Evolutionary conservation across 2,797 vertebrate genomes (phyloP).

Genomic region (Poecilia wingei): DNA sequence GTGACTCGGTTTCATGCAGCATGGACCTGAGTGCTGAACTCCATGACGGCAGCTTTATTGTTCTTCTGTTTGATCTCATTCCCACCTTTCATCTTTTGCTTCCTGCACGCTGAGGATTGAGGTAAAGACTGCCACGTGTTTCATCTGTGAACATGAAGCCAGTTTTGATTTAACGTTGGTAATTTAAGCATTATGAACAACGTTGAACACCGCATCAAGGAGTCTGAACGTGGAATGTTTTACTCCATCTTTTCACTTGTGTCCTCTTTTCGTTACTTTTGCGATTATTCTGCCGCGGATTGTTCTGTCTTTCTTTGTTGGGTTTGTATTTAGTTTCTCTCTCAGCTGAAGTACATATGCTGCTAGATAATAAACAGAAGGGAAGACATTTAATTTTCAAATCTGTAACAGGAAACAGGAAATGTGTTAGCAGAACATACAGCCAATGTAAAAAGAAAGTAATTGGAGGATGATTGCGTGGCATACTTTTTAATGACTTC

Average conservation of each 20-base stretch:
- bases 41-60: slow-evolving; percentile 35
- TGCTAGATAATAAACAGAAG: not conserved
- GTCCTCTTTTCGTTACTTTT: not conserved
- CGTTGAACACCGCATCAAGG: not conserved
- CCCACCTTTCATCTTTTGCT: slow-evolving; percentile 12
- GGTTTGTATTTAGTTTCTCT: not conserved
- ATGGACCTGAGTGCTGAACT: slow-evolving; percentile 40
- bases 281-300: not conserved
- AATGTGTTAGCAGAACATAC: not conserved
- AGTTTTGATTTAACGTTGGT: slow-evolving; percentile 1
- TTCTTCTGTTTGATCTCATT: slow-evolving; percentile 38
- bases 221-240: not conserved
- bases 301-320: not conserved
- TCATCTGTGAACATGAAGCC: slow-evolving; percentile 12
- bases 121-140: slow-evolving; percentile 13
- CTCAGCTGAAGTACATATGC: not conserved
- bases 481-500: too few relatives aligned
- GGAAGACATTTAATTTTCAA: not conserved
- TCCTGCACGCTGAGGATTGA: not conserved
- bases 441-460: not conserved
- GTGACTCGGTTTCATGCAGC: slow-evolving; percentile 38
- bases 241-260: not conserved
- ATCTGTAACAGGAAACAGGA: not conserved
- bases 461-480: too few relatives aligned
- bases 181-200: not conserved